Evolutionary conservation across 2,113 vertebrate species (phyloP).

Genomic region (Puffinus mauretanicus): DNA sequence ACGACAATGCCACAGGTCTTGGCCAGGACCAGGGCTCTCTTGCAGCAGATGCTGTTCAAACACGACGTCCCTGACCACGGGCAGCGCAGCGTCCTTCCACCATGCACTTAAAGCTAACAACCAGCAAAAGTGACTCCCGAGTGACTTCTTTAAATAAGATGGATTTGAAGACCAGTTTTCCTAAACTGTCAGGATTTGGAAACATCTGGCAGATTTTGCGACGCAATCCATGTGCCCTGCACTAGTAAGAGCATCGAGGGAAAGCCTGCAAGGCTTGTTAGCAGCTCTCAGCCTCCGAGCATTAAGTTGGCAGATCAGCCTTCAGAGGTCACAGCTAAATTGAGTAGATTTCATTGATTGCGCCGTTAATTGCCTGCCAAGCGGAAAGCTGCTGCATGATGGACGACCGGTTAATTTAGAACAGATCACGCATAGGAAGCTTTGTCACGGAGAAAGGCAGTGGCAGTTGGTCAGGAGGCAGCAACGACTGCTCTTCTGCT

Average conservation of each 20-base stretch:
- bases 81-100: not conserved
- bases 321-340: not conserved
- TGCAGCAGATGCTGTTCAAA: not conserved
- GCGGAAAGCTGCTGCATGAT: not conserved
- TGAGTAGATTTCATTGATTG: not conserved
- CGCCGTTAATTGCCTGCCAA: not conserved
- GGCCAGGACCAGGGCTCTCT: not conserved
- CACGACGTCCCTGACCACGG: fast-evolving
- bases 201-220: not conserved
- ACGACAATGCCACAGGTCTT: not conserved
- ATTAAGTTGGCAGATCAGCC: not conserved
- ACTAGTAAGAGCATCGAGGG: fast-evolving
- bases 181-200: not conserved
- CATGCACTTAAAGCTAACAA: fast-evolving
- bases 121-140: not conserved
- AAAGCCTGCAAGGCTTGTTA: not conserved
- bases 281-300: not conserved
- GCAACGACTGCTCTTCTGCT: not conserved
- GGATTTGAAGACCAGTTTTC: not conserved
- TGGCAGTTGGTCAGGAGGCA: not conserved
- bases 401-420: not conserved
- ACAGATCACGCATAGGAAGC: not conserved
- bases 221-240: not conserved
- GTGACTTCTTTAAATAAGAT: not conserved
- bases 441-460: not conserved